Evolutionary conservation across 64 coral and sea anemone genomes (phyloP), one percentile per base, ranked within the genome.

Genomic region (Catalaphyllia jardinei): DNA sequence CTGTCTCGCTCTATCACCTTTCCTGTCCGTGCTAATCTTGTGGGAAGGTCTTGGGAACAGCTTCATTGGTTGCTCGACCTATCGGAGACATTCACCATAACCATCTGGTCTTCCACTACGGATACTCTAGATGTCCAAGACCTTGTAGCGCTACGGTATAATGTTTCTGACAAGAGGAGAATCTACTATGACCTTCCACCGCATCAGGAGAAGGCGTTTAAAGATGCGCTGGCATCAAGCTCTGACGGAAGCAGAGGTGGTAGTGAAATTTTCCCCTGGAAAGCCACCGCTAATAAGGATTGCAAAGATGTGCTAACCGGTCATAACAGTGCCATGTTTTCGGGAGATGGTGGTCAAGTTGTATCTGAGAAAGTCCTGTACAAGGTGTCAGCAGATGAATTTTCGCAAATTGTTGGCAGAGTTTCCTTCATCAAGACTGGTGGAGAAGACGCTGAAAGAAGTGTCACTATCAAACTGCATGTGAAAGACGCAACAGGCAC

Each of bases 151-250:
- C 62, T 96, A 25, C 69, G 91, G 11, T 2, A 38, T 18, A 73
- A 71, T 39, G 49, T 93, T 59, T 79, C 63, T 50, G 52, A 90
- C 52, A 82, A 80, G 60, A 46, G 39, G 4, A 79, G 89, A 62
- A 88, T 96, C n/a, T 96, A 90, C 33, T 96, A 96, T 63, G 94
- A 96, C 75, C 91, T 96, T 83, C 91, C 94, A 59, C 33, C 76
- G 55, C 22, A 42, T 54, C 91, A 96, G 57, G 89, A 88, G 42
- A 28, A 75, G 25, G 86, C 87, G n/a, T 95, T 95, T 62, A 63
- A 76, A 63, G 71, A 86, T 20, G 90, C 87, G 27, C 50, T 95
- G 10, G 71, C 72, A 22, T 30, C 77, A 11, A 11, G 55, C 29
- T 0, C 12, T 73, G 4, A 31, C 30, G 0, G 20, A 20, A 59